These are phyloP conservation scores for Drosophila subobscura DNA, from an alignment of 1,140 invertebrate genomes.

Conservation along the genomic window DNA sequence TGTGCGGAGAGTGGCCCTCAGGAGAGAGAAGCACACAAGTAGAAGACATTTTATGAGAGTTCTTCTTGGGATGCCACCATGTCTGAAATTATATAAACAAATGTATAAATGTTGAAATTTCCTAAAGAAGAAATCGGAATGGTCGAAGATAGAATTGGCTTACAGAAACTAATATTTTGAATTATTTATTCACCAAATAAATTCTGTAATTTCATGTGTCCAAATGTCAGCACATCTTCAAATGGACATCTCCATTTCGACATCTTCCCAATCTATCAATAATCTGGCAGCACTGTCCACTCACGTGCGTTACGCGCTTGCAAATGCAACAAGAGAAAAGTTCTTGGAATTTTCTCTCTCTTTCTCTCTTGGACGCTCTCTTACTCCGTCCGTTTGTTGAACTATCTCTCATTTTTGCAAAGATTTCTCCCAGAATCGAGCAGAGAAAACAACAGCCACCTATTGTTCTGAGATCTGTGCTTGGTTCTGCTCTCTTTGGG, in stretches of 20 bases:
- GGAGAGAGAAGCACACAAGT: not conserved
- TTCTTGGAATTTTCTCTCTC: constrained; percentile 17
- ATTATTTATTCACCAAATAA: not conserved
- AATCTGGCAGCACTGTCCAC: constrained; percentile 41
- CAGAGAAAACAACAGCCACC: constrained; percentile 16
- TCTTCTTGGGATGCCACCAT: constrained; percentile 19
- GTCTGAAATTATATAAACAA: constrained; percentile 34
- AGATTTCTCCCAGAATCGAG: constrained; percentile 43
- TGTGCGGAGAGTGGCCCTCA: not conserved
- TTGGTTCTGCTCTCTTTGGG: not conserved
- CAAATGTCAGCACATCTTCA: not conserved
- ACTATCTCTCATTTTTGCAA: constrained; percentile 17
- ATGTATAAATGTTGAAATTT: not conserved
- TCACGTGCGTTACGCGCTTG: constrained; percentile 53
- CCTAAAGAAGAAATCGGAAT: not conserved
- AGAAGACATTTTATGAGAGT: constrained; percentile 22
- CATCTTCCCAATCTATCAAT: not conserved
- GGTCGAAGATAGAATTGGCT: too few relatives aligned
- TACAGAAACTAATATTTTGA: not conserved
- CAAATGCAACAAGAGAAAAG: constrained; percentile 60
- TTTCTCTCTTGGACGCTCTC: constrained; percentile 14
- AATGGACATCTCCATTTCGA: not conserved
- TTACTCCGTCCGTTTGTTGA: not conserved
- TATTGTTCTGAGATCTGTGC: constrained; percentile 57
- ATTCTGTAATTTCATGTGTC: not conserved